These are phyloP conservation scores for Callyntrura sp. DNA, from an alignment of 2,888 invertebrate genomes.

Conservation along the genomic window DNA sequence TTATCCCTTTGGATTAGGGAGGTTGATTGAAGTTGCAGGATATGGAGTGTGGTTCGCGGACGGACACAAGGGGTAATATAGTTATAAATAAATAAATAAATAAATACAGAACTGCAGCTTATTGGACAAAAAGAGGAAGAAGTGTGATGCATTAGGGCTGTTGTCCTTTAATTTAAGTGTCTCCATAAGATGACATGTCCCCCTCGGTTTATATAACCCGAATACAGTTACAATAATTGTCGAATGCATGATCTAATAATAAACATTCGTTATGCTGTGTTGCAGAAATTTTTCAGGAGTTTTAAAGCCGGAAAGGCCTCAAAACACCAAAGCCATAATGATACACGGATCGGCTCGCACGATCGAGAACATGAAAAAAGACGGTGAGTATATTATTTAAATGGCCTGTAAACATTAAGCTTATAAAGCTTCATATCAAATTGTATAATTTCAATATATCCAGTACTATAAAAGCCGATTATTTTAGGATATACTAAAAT, in stretches of 20 bases:
- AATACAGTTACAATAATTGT: too few species aligned
- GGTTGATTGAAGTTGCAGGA: slow-evolving; percentile 61
- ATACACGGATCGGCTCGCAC: slow-evolving; percentile 66
- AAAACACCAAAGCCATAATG: slow-evolving; percentile 64
- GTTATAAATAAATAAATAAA: too few species aligned
- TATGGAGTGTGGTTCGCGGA: slow-evolving; percentile 76
- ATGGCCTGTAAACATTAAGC: too few species aligned
- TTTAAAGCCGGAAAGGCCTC: slow-evolving; percentile 40
- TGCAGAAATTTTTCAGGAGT: slow-evolving; percentile 72
- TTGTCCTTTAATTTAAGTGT: too few species aligned
- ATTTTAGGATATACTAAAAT: slow-evolving; percentile 59
- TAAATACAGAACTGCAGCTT: too few species aligned
- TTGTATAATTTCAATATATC: not conserved
- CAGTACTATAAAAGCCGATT: not conserved
- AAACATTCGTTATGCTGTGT: too few species aligned
- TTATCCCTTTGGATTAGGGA: slow-evolving; percentile 43
- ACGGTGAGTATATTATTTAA: slow-evolving; percentile 62
- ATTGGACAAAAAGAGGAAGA: too few species aligned
- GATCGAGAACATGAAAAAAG: slow-evolving; percentile 58
- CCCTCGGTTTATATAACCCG: too few species aligned
- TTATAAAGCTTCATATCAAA: too few species aligned
- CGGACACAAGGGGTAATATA: slow-evolving; percentile 63
- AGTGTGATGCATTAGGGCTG: too few species aligned
- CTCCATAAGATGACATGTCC: too few species aligned
- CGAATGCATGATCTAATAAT: too few species aligned